These are phyloP conservation scores for Stigmatopora nigra DNA, from an alignment of 2,113 vertebrate species.

Conservation along the genomic window DNA sequence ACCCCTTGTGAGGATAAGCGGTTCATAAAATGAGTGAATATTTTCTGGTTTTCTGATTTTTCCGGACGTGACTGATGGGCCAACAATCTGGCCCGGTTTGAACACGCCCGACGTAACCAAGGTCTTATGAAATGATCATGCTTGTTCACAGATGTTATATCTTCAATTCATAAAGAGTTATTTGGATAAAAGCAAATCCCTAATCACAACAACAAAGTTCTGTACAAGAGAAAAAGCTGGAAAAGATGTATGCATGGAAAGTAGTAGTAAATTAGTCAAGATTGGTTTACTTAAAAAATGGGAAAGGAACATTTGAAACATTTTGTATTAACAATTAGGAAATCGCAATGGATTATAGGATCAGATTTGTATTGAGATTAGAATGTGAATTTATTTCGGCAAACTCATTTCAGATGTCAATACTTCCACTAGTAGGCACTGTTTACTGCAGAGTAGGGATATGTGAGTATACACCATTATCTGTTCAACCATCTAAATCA, in stretches of 20 bases:
- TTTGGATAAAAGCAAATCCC: not conserved
- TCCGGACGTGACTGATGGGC: not conserved
- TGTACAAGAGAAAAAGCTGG: too few relatives aligned
- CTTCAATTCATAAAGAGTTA: not conserved
- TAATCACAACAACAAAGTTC: too few relatives aligned
- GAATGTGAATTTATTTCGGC: too few relatives aligned
- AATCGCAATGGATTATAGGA: not conserved
- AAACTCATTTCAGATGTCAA: slow-evolving; percentile 5
- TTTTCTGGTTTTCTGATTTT: too few relatives aligned
- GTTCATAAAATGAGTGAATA: too few relatives aligned
- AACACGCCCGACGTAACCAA: not conserved
- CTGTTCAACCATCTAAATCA: too few relatives aligned
- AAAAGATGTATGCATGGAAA: too few relatives aligned
- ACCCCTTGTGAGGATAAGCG: too few relatives aligned
- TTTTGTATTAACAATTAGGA: not conserved
- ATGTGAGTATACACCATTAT: too few relatives aligned
- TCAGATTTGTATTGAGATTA: not conserved
- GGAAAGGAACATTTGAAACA: not conserved
- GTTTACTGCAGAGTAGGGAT: slow-evolving; percentile 12
- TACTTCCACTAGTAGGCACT: slow-evolving; percentile 31
- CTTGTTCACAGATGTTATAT: not conserved
- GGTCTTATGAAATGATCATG: not conserved
- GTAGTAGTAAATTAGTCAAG: not conserved
- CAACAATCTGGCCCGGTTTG: not conserved
- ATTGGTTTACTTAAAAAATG: not conserved